Evolutionary conservation across 53 echinoderm and acorn worm genomes (phyloP), one percentile per base, ranked within the genome.

Genomic region (Luidia sarsii): DNA sequence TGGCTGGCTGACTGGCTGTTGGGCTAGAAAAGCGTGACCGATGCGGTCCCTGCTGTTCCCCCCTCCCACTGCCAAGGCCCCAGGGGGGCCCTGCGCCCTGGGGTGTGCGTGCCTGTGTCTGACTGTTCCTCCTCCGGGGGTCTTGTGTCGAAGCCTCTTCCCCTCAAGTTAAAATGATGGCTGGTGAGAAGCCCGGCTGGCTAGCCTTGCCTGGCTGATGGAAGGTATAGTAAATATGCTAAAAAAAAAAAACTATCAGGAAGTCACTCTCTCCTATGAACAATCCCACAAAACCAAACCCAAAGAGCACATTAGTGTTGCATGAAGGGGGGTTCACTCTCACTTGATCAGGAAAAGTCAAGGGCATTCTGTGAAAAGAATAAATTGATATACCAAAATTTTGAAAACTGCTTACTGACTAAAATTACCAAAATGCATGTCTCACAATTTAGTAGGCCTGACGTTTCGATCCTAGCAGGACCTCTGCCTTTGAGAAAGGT

Each of bases 141-240:
- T 71, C 87, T 80, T 73, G 65, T 66, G 54, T 48, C 60, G 67
- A 34, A 60, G 86, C 66, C 54, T 83, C 74, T 66, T 55, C 64
- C 54, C 68, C 82, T 64, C 59, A 37, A 61, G 69, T 80, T 64
- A 57, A 38, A 75, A 50, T 83, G 87, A 83, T 83, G 88, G 75
- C 88, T 83, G 82, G 83, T 83, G 50, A 66, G 83, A 85, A 75
- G 57, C 39, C 50, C 16, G 64, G 57, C 83, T 43, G 65, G 65
- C 75, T 65, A 46, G 71, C 70, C 75, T 83, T 67, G 45, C 67
- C 45, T 13, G 67, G 67, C 67, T 68, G 79, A 54, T 88, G 81
- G 67, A 88, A 88, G 88, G 88, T 88, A 88, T 83, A 88, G 88
- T 88, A 88, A n/a, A n/a, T n/a, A 83, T 88, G 75, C 37, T 77